phyloP scores from a whole-genome alignment of 2,113 vertebrate species.

The Bambusicola thoracicus region DNA sequence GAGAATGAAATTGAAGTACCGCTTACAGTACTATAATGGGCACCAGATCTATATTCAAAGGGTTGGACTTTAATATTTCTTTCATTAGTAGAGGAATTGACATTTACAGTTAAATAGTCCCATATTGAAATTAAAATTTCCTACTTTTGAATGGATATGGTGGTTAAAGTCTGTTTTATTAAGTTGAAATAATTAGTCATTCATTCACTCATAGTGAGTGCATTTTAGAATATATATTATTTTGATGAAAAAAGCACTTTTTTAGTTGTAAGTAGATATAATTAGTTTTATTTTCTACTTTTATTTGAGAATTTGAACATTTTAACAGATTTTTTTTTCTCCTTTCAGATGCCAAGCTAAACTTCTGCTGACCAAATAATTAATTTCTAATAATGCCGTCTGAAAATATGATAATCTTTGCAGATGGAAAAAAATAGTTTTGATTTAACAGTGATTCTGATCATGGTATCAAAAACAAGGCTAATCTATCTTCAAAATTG shows the following conservation, averaged over 20 bases:
- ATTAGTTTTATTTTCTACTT: slow-evolving; percentile 3
- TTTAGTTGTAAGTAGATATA: neutral
- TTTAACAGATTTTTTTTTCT: neutral
- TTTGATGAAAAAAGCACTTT: neutral
- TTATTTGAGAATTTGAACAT: neutral
- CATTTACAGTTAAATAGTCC: neutral
- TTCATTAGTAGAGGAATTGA: neutral
- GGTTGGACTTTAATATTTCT: neutral
- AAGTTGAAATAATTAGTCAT: neutral
- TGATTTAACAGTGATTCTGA: neutral
- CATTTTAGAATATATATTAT: neutral
- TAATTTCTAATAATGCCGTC: neutral
- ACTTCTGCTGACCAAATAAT: neutral
- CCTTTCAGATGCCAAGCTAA: neutral
- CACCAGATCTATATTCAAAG: neutral
- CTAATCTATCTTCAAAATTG: neutral
- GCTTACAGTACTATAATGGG: neutral
- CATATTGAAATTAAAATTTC: neutral
- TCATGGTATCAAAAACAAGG: neutral
- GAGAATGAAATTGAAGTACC: neutral
- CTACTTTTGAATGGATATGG: neutral
- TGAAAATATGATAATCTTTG: neutral
- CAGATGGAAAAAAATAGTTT: neutral
- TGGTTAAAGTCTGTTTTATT: neutral
- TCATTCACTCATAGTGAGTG: neutral